A percentile compares a stretch with the other conserved stretches of the same genome.
Conservation (phyloP, 2,113 vertebrate species). For the Dicaeum eximium region DNA sequence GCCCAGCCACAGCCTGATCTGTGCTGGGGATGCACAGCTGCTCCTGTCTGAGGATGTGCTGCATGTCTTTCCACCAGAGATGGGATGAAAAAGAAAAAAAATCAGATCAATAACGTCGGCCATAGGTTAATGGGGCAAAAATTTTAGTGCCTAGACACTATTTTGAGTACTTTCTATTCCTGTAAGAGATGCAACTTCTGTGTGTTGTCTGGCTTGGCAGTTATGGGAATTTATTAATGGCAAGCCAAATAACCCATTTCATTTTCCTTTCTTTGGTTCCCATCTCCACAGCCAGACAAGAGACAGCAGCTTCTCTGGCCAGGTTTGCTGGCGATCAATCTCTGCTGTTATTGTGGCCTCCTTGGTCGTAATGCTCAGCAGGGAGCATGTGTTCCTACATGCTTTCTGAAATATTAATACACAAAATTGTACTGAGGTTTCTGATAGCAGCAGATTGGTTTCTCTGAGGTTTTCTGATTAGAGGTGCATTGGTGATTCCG, state of each 20-base stretch:
- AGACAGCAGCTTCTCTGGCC: conserved; percentile 26
- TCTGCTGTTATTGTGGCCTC: conserved; percentile 57
- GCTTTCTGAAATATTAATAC: conserved; percentile 91
- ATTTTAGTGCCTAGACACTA: background rate
- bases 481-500: conserved; percentile 80
- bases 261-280: conserved; percentile 61
- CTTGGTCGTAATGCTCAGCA: conserved; percentile 75
- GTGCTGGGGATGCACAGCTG: background rate
- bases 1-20: too few species aligned
- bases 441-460: conserved; percentile 80
- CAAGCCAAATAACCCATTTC: conserved; percentile 68
- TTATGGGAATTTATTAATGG: conserved; percentile 74
- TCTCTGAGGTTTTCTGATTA: conserved; percentile 82
- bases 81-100: background rate
- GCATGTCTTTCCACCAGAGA: background rate
- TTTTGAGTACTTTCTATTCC: conserved; percentile 39
- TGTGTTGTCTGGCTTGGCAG: conserved; percentile 17
- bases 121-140: background rate
- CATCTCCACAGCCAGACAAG: conserved; percentile 58
- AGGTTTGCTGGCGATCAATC: conserved; percentile 41
- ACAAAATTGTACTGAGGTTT: conserved; percentile 83
- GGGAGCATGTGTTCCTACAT: conserved; percentile 74
- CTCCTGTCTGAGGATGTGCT: background rate
- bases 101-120: background rate
- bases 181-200: conserved; percentile 47